A percentile compares a stretch with the other conserved stretches of the same genome.
phyloP scores from a whole-genome alignment of 2,113 vertebrate species.

The Isurus oxyrinchus region DNA sequence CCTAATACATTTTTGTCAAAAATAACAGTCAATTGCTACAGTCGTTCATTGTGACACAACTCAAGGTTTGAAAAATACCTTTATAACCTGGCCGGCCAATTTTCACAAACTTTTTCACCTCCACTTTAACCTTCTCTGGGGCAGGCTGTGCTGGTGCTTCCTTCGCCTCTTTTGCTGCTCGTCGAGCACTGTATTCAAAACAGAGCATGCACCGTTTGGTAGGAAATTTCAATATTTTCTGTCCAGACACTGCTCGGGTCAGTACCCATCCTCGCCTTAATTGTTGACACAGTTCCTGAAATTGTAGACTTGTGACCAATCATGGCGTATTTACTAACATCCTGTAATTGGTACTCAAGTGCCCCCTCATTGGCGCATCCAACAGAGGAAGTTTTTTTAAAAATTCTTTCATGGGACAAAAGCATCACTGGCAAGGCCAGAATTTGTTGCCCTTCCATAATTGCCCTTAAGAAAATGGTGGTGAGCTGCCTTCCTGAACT shows the following conservation, averaged over 20 bases:
- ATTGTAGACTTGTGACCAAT: not conserved
- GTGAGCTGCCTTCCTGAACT: not conserved
- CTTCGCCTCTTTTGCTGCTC: constrained; percentile 93
- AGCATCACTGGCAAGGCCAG: not conserved
- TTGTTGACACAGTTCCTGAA: not conserved
- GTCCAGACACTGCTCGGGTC: not conserved
- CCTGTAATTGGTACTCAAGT: not conserved
- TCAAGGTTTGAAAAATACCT: constrained; percentile 56
- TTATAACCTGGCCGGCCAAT: constrained; percentile 96
- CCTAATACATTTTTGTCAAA: not conserved
- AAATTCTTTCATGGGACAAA: not conserved
- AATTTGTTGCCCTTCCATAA: not conserved
- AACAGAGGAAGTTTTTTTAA: not conserved
- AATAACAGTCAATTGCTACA: not conserved
- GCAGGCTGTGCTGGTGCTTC: constrained; percentile 93
- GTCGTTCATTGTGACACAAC: not conserved
- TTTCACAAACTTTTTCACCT: constrained; percentile 97
- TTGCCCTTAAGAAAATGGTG: not conserved
- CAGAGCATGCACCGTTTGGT: not conserved
- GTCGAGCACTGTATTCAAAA: constrained; percentile 61
- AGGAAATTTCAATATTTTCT: not conserved
- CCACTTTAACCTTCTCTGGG: constrained; percentile 94
- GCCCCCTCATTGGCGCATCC: not conserved
- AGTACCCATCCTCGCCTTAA: too few relatives aligned
- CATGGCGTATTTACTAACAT: not conserved